These are phyloP conservation scores for Lophotis ruficrista DNA, from an alignment of 2,113 vertebrate genomes.

Conservation along the genomic window DNA sequence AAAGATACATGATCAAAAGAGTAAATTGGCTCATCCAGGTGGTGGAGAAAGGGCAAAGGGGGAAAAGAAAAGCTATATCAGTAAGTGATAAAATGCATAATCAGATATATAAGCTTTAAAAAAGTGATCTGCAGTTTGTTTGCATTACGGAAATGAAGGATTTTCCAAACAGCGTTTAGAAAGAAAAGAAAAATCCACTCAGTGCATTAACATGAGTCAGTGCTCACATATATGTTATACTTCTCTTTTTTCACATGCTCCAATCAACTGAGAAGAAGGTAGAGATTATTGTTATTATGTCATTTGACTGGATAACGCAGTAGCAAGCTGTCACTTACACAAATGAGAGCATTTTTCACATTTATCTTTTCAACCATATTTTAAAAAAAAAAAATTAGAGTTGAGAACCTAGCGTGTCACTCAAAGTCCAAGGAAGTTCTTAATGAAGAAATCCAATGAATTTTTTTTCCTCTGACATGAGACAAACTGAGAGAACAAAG, in stretches of 20 bases:
- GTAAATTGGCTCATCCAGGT: slow-evolving; percentile 16
- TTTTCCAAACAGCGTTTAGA: not conserved
- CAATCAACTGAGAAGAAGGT: not conserved
- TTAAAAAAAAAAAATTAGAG: not conserved
- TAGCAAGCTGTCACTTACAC: not conserved
- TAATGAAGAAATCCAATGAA: not conserved
- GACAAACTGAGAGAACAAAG: not conserved
- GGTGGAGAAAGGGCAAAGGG: slow-evolving; percentile 16
- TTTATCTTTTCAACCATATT: not conserved
- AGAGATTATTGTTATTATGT: not conserved
- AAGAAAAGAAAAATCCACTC: not conserved
- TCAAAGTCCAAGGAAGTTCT: not conserved
- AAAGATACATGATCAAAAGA: slow-evolving; percentile 44
- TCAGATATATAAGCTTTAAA: not conserved
- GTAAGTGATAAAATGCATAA: not conserved
- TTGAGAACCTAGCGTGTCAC: not conserved
- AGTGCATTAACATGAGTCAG: not conserved
- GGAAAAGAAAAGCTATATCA: not conserved
- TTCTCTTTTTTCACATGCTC: not conserved
- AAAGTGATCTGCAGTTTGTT: not conserved
- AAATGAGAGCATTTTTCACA: not conserved
- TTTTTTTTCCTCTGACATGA: not conserved
- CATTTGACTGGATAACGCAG: not conserved
- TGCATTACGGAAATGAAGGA: not conserved
- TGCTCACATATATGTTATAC: not conserved